Base-by-base conservation (phyloP, 2,888 invertebrate species). In the Pristionchus arcanus region DNA sequence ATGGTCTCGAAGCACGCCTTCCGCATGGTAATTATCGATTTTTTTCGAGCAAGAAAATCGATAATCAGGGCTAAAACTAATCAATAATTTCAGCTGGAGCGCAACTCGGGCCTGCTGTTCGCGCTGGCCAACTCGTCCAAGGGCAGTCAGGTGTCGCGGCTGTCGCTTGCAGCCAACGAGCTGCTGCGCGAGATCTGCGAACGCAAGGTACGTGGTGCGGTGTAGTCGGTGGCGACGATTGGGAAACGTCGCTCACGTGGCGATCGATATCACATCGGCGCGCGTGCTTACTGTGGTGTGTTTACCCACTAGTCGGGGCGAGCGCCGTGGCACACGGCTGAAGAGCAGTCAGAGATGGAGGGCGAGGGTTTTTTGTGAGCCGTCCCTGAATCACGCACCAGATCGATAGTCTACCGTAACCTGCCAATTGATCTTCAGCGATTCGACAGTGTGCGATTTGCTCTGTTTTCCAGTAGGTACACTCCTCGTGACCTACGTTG, bases 281-380 rank as follows among this genome's bases (percentile, higher is more conserved):
- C 77, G 77, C 77, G 77, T 77, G 77, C 77, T 77, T 77, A 77
- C 77, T 77, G 77, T 77, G 68, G 31, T 68, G 77, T 77, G 77
- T 77, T 37, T 71, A 71, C 71, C 71, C 71, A 71, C 71, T 71
- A 71, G 71, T 71, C 71, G 13, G 7, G 15, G 68, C 31, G 68
- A n/a, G 68, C 42, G 77, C 19, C 42, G 25, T 25, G 25, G 42
- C 77, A 7, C 42, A 49, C 42, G 42, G 42, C 42, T 37, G 77
- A 77, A 42, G 42, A 77, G 42, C 13, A 21, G 74, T 37, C 1
- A 74, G 74, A 49, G 42, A 49, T 74, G 15, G 77, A 42, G 25
- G 77, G 42, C 15, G 77, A 59, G 77, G 77, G 77, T 25, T 49
- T 42, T 19, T 49, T 49, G 42, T n/a, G 21, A 42, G 5, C n/a